Percentiles rank a stretch among this genome's conserved stretches.
Evolutionary conservation across 2,797 vertebrate genomes (phyloP).

Genomic region (Poecilia gillii): DNA sequence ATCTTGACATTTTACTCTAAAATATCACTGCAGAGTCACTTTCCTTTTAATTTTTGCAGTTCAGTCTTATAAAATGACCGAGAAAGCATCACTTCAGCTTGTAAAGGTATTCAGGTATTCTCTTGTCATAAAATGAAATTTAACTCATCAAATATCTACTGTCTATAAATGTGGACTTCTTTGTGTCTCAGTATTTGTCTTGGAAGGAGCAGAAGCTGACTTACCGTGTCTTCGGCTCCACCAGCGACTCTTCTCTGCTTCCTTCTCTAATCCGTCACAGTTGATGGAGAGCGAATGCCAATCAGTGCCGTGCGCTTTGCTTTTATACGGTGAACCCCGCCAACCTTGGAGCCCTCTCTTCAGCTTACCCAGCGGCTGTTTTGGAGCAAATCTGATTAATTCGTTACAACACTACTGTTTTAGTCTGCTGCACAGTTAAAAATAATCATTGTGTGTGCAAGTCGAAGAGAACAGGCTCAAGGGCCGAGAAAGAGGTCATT

Average conservation of each 20-base stretch:
- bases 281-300: slow-evolving; percentile 36
- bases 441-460: slow-evolving; percentile 49
- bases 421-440: slow-evolving; percentile 49
- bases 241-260: slow-evolving; percentile 27
- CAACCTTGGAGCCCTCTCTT: slow-evolving; percentile 50
- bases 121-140: background rate
- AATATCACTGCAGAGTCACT: background rate
- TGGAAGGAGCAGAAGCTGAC: slow-evolving; percentile 20
- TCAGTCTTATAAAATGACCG: slow-evolving; percentile 1
- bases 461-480: slow-evolving; percentile 8
- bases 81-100: background rate
- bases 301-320: slow-evolving; percentile 24
- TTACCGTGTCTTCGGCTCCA: slow-evolving; percentile 46
- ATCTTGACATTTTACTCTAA: background rate
- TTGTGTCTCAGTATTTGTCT: background rate
- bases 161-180: background rate
- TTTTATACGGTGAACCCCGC: slow-evolving; percentile 64
- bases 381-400: slow-evolving; percentile 68
- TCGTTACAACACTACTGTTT: slow-evolving; percentile 59
- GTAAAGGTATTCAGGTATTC: background rate
- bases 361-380: slow-evolving; percentile 53
- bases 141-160: background rate
- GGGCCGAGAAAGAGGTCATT: background rate
- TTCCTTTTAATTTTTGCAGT: background rate
- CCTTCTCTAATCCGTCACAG: slow-evolving; percentile 47